Base-by-base conservation (phyloP, 2,113 vertebrate species). In the Ochotona curzoniae region DNA sequence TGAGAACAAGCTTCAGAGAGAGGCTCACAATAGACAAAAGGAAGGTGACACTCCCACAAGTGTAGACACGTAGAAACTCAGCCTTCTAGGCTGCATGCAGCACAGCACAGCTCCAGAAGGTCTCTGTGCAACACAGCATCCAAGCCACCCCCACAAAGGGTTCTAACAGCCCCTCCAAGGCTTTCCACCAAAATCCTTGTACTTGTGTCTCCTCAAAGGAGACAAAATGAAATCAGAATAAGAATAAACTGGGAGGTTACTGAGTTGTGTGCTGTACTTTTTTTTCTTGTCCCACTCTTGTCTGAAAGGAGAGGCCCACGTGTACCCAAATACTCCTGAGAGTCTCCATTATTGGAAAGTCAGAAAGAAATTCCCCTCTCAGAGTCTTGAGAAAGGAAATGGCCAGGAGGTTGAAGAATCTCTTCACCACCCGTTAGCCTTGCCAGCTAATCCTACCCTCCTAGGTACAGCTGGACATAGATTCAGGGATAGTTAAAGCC, bases 161-260 rank as follows among this genome's bases (percentile, higher is more conserved):
- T 38, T 61, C 47, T 63, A 84, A 71, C 28, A 82, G 35, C 35
- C 66, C 51, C 73, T 32, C 15, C 20, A 71, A 57, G n/a, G 3
- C 32, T 15, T 83, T 85, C 64, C 71, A 76, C 44, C 66, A 60
- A 76, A 64, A 51, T n/a, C 18, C 73, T 2, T 83, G 47, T 1
- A 25, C 70, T 70, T 83, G 30, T 67, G 21, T 44, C 49, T 71
- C 23, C 44, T 83, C 87, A 76, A 64, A 23, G 44, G 35, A 84
- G 61, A 7, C 76, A 73, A 95, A 70, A 78, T 83, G 15, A 94
- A 94, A 75, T 87, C 44, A 49, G 17, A 61, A 64, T 51, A 64
- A 60, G 44, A 47, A 93, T 79, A 89, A 89, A 38, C 79, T 81
- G 44, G 8, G 57, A 76, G 87, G 44, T 79, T 74, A 67, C 44